Base-by-base conservation (phyloP, 2,888 invertebrate species). In the Drosophila antonietae region DNA sequence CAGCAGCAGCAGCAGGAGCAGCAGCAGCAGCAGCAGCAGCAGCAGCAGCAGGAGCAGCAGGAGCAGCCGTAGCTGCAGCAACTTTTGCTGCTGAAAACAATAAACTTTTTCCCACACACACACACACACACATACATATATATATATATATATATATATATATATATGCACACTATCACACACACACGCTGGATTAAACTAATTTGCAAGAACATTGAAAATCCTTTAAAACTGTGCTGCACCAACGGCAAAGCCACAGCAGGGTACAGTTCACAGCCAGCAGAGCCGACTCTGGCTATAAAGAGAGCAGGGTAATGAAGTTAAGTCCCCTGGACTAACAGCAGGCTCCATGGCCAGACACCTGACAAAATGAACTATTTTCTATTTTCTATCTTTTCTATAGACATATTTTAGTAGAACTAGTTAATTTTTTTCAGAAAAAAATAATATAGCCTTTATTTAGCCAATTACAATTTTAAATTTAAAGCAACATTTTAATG, bases 121-220 rank as follows among this genome's bases (percentile, higher is more conserved):
- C 39, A 31, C 18, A 56, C 56, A 55, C n/a, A n/a, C n/a, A n/a
- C n/a, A n/a, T n/a, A n/a, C n/a, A n/a, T n/a, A n/a, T n/a, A n/a
- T n/a, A n/a, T n/a, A n/a, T n/a, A n/a, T n/a, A n/a, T 6, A 14
- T 55, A 51, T 49, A 49, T 28, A 56, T 49, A 51, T 10, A 43
- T 12, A 12, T 35, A 12, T 14, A 14, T 37, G 5, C 5, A 37
- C 14, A 5, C 37, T 37, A 28, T 33, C 51, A 46, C 52, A 58
- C 52, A 75, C 57, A 57, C 73, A 65, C 75, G 55, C 56, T 59
- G 83, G 77, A 80, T 80, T 88, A 77, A 89, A 88, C 86, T 89
- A 83, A 81, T 88, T 89, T 83, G 78, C 71, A 78, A 83, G 81
- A 80, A 81, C 80, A 83, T 82, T 78, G 84, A 81, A 88, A 88